Evolutionary conservation across 1,140 invertebrate species (phyloP).

Genomic region (Macrotrachela quadricornifera): DNA sequence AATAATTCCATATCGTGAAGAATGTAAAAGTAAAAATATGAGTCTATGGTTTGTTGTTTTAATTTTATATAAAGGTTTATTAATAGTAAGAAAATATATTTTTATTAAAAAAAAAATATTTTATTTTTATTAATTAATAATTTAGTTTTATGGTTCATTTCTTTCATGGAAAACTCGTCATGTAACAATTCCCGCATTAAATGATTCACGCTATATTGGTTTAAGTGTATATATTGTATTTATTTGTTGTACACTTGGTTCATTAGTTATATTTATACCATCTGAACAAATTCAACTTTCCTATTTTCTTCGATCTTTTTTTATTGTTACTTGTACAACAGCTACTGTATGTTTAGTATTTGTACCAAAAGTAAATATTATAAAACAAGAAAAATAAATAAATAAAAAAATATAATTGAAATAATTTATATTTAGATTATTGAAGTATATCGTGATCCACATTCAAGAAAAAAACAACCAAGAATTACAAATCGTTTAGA

Average conservation of each 20-base stretch:
- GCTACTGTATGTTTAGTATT: slow-evolving; percentile 90
- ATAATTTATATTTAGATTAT: too few species aligned
- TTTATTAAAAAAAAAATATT: background rate
- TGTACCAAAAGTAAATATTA: slow-evolving; percentile 68
- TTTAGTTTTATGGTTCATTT: slow-evolving; percentile 87
- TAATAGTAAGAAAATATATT: slow-evolving; percentile 51
- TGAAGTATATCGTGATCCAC: too few species aligned
- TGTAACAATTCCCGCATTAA: slow-evolving; percentile 86
- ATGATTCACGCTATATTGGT: slow-evolving; percentile 87
- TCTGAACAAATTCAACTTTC: too few species aligned
- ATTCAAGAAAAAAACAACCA: too few species aligned
- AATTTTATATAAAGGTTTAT: slow-evolving; percentile 85
- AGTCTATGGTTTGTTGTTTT: slow-evolving; percentile 70
- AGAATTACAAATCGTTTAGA: too few species aligned
- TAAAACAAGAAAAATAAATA: too few species aligned
- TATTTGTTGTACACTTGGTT: slow-evolving; percentile 90
- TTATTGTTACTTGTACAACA: slow-evolving; percentile 96
- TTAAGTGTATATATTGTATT: slow-evolving; percentile 96
- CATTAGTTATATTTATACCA: slow-evolving; percentile 62
- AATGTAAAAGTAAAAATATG: slow-evolving; percentile 79
- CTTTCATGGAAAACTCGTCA: slow-evolving; percentile 94
- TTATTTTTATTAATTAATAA: background rate
- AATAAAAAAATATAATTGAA: too few species aligned
- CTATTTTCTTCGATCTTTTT: slow-evolving; percentile 46
- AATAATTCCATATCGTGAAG: slow-evolving; percentile 47